Percentiles rank a stretch among this genome's conserved stretches.
These are phyloP conservation scores for Cyclophora punctaria DNA, from an alignment of 2,888 invertebrate genomes.

Conservation along the genomic window DNA sequence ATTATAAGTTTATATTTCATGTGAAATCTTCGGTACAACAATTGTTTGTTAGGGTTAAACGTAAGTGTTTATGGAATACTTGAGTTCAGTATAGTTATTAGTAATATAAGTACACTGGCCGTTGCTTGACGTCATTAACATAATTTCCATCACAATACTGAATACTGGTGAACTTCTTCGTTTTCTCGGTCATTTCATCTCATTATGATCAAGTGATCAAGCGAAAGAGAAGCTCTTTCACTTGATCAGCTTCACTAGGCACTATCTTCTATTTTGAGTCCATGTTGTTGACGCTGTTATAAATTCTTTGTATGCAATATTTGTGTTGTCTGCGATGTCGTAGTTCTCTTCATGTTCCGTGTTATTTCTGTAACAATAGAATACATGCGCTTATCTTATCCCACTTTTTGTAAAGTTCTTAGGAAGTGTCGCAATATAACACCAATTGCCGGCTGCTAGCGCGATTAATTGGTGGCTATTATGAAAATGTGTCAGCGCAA, in stretches of 20 bases:
- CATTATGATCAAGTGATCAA: not conserved
- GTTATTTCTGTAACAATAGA: not conserved
- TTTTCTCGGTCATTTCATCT: not conserved
- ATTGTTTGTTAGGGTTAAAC: slow-evolving; percentile 14
- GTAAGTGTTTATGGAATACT: slow-evolving; percentile 7
- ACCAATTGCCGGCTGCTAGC: slow-evolving; percentile 35
- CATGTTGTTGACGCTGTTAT: too few relatives aligned
- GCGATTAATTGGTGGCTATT: slow-evolving; percentile 61
- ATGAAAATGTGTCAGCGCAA: slow-evolving; percentile 63
- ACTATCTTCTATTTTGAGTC: too few relatives aligned
- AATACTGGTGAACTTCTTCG: slow-evolving; percentile 35
- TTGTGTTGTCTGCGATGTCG: slow-evolving; percentile 1
- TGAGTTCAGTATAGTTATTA: too few relatives aligned
- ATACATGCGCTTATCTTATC: too few relatives aligned
- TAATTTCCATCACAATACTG: slow-evolving; percentile 52
- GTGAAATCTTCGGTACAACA: slow-evolving; percentile 11
- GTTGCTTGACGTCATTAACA: slow-evolving; percentile 57
- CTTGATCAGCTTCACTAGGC: too few relatives aligned
- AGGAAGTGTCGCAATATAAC: not conserved
- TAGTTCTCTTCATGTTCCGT: not conserved
- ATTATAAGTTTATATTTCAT: not conserved
- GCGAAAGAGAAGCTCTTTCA: too few relatives aligned
- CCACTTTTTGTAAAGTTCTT: too few relatives aligned
- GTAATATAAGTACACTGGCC: too few relatives aligned
- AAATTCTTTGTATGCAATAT: not conserved